Percentiles rank a stretch among this genome's conserved stretches.
Evolutionary conservation across 35 echinoderm and acorn worm genomes (phyloP).

Genomic region (Holothuria glaberrima): DNA sequence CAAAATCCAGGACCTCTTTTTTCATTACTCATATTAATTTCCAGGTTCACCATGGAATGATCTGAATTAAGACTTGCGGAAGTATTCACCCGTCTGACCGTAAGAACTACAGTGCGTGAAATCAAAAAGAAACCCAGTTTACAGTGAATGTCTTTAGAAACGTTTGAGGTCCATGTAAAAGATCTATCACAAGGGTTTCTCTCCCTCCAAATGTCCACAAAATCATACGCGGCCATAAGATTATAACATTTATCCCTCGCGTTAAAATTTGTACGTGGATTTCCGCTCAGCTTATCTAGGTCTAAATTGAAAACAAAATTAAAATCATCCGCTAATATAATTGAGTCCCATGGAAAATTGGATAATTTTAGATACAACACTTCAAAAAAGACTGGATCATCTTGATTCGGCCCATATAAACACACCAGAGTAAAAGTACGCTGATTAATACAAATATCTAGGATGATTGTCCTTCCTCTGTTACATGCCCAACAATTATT

Average conservation of each 20-base stretch:
- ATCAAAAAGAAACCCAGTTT: not conserved
- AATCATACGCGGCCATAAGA: not conserved
- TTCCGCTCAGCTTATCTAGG: not conserved
- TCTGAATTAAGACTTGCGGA: not conserved
- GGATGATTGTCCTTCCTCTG: no score
- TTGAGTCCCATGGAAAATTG: not conserved
- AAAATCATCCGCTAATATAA: not conserved
- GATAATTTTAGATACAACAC: not conserved
- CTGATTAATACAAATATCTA: no score
- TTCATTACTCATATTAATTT: not conserved
- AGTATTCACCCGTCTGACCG: not conserved
- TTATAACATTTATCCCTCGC: not conserved
- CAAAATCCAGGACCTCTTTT: not conserved
- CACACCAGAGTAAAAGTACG: no score
- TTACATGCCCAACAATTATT: not conserved
- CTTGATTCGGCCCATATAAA: not conserved
- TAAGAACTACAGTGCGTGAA: not conserved
- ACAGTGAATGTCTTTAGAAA: not conserved
- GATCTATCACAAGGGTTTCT: not conserved
- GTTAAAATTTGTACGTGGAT: not conserved
- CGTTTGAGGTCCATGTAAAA: conserved; percentile 1
- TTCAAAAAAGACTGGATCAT: conserved; percentile 7
- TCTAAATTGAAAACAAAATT: conserved; percentile 8
- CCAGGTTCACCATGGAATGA: not conserved
- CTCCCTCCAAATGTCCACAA: conserved; percentile 4